Conservation (phyloP, 1,140 invertebrate genomes). For the Drosophila persimilis region DNA sequence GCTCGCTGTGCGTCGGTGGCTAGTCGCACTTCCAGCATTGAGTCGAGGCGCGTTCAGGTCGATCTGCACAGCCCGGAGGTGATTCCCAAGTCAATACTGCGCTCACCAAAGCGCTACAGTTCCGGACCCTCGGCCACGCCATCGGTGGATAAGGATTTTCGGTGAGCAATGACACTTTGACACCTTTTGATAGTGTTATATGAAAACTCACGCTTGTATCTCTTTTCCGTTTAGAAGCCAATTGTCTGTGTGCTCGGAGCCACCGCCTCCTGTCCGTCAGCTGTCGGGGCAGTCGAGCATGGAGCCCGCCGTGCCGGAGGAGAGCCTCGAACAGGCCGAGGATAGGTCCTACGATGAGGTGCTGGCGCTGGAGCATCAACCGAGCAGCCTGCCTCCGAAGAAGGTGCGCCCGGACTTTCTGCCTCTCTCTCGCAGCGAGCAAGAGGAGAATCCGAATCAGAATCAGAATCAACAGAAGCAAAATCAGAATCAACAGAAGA, state of each 20-base stretch:
- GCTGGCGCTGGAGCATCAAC: conserved; percentile 41
- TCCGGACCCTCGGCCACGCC: conserved; percentile 78
- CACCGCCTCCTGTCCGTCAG: conserved; percentile 74
- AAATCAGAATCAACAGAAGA: conserved; percentile 10
- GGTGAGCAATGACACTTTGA: conserved; percentile 38
- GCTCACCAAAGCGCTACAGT: conserved; percentile 76
- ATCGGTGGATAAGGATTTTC: conserved; percentile 78
- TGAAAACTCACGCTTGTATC: not conserved
- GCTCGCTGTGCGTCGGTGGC: conserved; percentile 72
- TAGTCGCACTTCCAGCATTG: conserved; percentile 80
- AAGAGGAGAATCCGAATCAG: conserved; percentile 22
- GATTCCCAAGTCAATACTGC: conserved; percentile 72
- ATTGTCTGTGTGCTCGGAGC: conserved; percentile 80
- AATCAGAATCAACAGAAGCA: conserved; percentile 6
- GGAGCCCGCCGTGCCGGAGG: conserved; percentile 79
- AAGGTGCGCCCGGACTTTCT: conserved; percentile 73
- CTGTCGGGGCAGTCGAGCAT: conserved; percentile 81
- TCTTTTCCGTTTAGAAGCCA: conserved; percentile 50
- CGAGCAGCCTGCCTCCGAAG: conserved; percentile 57
- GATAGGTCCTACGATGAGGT: conserved; percentile 42
- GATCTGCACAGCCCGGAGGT: conserved; percentile 80
- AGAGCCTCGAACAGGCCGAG: conserved; percentile 60
- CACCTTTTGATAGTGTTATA: not conserved
- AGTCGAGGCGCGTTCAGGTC: conserved; percentile 76
- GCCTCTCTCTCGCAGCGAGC: conserved; percentile 53